Conservation (phyloP, 2,797 vertebrate genomes). For the Malurus splendens region DNA sequence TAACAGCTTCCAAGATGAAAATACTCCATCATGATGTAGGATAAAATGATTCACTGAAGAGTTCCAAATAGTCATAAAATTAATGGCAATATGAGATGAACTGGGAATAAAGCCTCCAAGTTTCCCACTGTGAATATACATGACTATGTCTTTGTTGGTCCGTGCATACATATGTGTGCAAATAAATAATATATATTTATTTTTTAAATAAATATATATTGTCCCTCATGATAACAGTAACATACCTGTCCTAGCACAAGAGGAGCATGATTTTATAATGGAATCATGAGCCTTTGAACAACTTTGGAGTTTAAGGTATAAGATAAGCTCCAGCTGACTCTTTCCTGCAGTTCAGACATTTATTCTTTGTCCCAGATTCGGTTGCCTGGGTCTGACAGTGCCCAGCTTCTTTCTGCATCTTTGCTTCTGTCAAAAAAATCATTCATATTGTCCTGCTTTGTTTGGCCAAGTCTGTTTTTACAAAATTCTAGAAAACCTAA, state of each 20-base stretch:
- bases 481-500: not conserved
- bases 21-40: not conserved
- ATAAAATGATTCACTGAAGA: not conserved
- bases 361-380: not conserved
- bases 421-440: not conserved
- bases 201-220: not conserved
- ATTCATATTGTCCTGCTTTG: not conserved
- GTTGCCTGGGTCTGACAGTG: not conserved
- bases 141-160: not conserved
- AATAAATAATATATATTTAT: not conserved
- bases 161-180: not conserved
- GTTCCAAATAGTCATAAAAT: not conserved
- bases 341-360: not conserved
- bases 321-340: not conserved
- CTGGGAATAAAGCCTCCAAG: not conserved
- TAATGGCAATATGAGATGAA: not conserved
- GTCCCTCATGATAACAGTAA: not conserved
- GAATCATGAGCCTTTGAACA: not conserved
- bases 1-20: not conserved
- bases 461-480: not conserved
- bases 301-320: not conserved
- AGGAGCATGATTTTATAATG: not conserved
- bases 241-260: not conserved
- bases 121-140: rapidly evolving
- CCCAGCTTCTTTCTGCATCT: not conserved